A percentile compares a stretch with the other conserved stretches of the same genome.
Evolutionary conservation across 1,140 invertebrate species (phyloP).

Genomic region (Drosophila elegans): DNA sequence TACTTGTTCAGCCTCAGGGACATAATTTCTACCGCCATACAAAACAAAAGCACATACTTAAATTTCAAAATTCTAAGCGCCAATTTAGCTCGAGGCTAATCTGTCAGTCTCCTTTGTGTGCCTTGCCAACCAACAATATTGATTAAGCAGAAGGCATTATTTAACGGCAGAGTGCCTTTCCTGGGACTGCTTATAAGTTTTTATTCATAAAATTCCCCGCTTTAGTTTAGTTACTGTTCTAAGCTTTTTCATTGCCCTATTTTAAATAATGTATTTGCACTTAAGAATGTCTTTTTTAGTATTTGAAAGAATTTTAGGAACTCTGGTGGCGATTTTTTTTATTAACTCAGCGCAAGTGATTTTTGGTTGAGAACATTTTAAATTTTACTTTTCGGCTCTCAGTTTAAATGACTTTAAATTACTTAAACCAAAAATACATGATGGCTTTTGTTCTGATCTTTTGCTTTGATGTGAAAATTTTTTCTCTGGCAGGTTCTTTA

Average conservation of each 20-base stretch:
- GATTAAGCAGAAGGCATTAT: conserved; percentile 20
- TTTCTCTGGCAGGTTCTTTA: conserved; percentile 22
- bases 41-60: background rate
- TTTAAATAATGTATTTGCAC: too few species aligned
- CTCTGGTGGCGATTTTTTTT: conserved; percentile 1
- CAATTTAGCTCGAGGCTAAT: conserved; percentile 22
- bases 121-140: conserved; percentile 22
- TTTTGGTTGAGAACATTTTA: conserved; percentile 41
- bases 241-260: too few species aligned
- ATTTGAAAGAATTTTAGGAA: conserved; percentile 1
- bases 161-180: conserved; percentile 24
- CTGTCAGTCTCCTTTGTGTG: conserved; percentile 11
- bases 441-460: background rate
- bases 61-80: conserved; percentile 6
- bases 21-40: background rate
- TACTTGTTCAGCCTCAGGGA: background rate
- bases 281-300: too few species aligned
- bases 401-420: conserved; percentile 19
- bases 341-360: conserved; percentile 35
- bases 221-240: too few species aligned
- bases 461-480: conserved; percentile 40
- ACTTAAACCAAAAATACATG: conserved; percentile 11
- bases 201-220: too few species aligned
- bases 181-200: too few species aligned
- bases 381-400: conserved; percentile 1